A percentile compares a stretch with the other conserved stretches of the same genome.
phyloP scores from a whole-genome alignment of 2,113 vertebrate species.

The Sceloporus undulatus region DNA sequence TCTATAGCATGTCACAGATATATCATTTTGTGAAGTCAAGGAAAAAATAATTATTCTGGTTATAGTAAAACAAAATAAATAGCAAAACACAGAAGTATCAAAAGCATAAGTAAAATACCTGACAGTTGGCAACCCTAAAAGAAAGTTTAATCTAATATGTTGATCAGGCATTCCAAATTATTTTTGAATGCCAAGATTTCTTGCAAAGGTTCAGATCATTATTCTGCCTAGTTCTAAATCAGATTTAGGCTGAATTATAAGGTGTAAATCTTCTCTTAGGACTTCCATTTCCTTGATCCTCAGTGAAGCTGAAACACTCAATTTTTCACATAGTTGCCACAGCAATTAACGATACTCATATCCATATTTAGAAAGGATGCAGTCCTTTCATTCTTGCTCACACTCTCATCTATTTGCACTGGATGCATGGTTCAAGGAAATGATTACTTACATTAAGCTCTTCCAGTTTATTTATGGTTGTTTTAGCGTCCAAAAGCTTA shows the following conservation, averaged over 20 bases:
- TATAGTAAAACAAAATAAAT: not conserved
- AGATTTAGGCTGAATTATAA: not conserved
- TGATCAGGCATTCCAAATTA: not conserved
- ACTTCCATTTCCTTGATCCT: not conserved
- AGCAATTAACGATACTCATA: not conserved
- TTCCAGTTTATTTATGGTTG: conserved; percentile 94
- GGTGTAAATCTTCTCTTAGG: not conserved
- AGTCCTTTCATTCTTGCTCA: not conserved
- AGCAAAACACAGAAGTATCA: not conserved
- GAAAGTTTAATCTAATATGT: not conserved
- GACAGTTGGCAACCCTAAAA: not conserved
- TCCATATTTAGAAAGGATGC: conserved; percentile 19
- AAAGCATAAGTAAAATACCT: not conserved
- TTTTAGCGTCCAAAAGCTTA: conserved; percentile 95
- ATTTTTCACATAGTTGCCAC: not conserved
- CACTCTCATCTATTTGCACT: not conserved
- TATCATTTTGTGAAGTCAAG: not conserved
- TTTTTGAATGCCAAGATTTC: not conserved
- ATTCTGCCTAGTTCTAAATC: not conserved
- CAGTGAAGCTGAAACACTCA: not conserved
- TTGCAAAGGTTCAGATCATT: not conserved
- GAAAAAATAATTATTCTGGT: not conserved
- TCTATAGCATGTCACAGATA: no score
- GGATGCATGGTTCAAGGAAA: not conserved
- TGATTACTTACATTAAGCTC: conserved; percentile 89